phyloP scores from a whole-genome alignment of 2,888 invertebrate species.

The Liposcelis brunnea region DNA sequence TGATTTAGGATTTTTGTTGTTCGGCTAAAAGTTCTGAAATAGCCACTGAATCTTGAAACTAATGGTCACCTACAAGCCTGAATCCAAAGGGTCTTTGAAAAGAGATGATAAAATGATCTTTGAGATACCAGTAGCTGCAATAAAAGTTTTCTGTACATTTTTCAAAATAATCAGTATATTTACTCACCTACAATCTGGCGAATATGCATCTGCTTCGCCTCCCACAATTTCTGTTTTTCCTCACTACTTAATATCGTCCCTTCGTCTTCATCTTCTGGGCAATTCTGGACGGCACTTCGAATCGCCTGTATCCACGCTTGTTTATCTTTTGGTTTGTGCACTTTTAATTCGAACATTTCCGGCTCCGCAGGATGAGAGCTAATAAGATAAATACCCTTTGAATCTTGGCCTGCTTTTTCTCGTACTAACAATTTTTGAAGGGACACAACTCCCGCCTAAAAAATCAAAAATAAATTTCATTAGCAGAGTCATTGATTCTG shows the following conservation, averaged over 20 bases:
- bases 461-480: slow-evolving; percentile 15
- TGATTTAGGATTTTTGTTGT: too few relatives aligned
- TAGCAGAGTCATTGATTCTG: too few relatives aligned
- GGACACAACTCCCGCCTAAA: slow-evolving; percentile 78
- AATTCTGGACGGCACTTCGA: slow-evolving; percentile 62
- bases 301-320: slow-evolving; percentile 80
- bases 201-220: slow-evolving; percentile 61
- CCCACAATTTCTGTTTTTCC: slow-evolving; percentile 56
- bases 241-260: slow-evolving; percentile 41
- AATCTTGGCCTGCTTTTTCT: slow-evolving; percentile 84
- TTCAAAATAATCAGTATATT: not conserved
- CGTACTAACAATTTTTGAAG: slow-evolving; percentile 79
- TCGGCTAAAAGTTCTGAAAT: too few relatives aligned
- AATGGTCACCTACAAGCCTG: too few relatives aligned
- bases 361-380: slow-evolving; percentile 81
- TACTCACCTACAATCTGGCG: slow-evolving; percentile 60
- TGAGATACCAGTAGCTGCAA: too few relatives aligned
- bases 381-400: slow-evolving; percentile 78
- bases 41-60: too few relatives aligned
- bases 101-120: too few relatives aligned
- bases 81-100: too few relatives aligned
- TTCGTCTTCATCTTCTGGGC: slow-evolving; percentile 67
- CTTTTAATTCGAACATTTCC: slow-evolving; percentile 90
- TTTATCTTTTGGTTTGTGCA: slow-evolving; percentile 75
- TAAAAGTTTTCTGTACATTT: too few relatives aligned